Conservation (phyloP, 2,113 vertebrate species). For the Caloenas nicobarica region DNA sequence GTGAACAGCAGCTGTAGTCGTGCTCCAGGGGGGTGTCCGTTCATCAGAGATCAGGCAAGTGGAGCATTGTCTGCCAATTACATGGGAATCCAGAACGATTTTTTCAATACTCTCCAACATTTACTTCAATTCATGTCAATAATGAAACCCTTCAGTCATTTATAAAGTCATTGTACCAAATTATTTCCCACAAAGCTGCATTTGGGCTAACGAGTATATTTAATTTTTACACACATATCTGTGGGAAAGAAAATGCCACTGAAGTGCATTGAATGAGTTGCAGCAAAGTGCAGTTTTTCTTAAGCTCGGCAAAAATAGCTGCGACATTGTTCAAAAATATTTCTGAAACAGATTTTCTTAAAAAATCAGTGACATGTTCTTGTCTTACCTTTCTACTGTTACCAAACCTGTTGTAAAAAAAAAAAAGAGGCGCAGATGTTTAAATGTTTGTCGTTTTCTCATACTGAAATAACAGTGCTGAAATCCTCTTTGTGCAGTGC, state of each 20-base stretch:
- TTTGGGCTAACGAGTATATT: slow-evolving; percentile 81
- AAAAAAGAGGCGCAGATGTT: neutral
- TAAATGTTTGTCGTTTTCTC: neutral
- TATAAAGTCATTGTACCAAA: slow-evolving; percentile 82
- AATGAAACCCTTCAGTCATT: slow-evolving; percentile 83
- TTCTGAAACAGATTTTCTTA: slow-evolving; percentile 59
- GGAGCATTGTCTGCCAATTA: slow-evolving; percentile 78
- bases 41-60: slow-evolving; percentile 75
- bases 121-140: slow-evolving; percentile 79
- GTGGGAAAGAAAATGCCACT: slow-evolving; percentile 82
- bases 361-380: slow-evolving; percentile 35
- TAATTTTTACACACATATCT: slow-evolving; percentile 79
- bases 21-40: slow-evolving; percentile 77
- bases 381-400: neutral
- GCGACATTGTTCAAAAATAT: neutral
- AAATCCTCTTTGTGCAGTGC: neutral
- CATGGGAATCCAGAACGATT: slow-evolving; percentile 83
- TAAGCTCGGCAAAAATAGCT: neutral
- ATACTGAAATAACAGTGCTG: neutral
- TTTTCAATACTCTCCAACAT: slow-evolving; percentile 77
- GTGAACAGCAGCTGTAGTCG: neutral
- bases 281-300: neutral
- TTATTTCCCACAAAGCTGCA: slow-evolving; percentile 85
- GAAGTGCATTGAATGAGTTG: neutral
- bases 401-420: neutral